Evolutionary conservation across 1,140 invertebrate genomes (phyloP), one percentile per base, ranked within the genome.

Genomic region (Rhynchophorus ferrugineus): DNA sequence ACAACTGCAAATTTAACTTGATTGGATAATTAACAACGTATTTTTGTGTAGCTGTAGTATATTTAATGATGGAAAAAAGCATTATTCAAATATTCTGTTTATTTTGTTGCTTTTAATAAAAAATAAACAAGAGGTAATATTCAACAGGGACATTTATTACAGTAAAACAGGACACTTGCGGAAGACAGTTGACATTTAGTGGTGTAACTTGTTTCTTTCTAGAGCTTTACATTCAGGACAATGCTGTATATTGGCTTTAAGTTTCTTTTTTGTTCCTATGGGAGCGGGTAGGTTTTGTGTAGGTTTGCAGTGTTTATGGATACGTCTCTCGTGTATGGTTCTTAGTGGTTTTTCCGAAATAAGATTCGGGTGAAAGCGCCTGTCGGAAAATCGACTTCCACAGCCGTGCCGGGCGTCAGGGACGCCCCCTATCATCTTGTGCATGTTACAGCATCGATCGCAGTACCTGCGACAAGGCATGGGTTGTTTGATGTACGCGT

Each of bases 381-480:
- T 29, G 24, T 11, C 24, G 5, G 11, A 29, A 11, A 29, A 29
- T 29, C 24, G 5, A 11, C 5, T 11, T 6, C 5, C 24, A 29
- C 24, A 29, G 11, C 11, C 24, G 5, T 29, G 24, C 11, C 11
- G 24, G 11, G 5, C 11, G n/a, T n/a, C n/a, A n/a, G n/a, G n/a
- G n/a, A n/a, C n/a, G 5, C 24, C 24, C 24, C 11, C 11, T 6
- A 29, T 29, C 5, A 6, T 6, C 11, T 29, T 29, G 24, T 29
- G 24, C 24, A 29, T 29, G 11, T 29, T 29, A 29, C 24, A 41
- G 36, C 47, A 49, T 17, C 21, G n/a, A 16, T 20, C 9, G 49
- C 49, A 51, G 17, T 51, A 51, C 18, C 45, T 48, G 8, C 49
- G 48, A 14, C 42, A 42, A 17, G 47, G 47, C 29, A 48, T 54